phyloP scores from a whole-genome alignment of 2,113 vertebrate genomes.

The Morone chrysops region DNA sequence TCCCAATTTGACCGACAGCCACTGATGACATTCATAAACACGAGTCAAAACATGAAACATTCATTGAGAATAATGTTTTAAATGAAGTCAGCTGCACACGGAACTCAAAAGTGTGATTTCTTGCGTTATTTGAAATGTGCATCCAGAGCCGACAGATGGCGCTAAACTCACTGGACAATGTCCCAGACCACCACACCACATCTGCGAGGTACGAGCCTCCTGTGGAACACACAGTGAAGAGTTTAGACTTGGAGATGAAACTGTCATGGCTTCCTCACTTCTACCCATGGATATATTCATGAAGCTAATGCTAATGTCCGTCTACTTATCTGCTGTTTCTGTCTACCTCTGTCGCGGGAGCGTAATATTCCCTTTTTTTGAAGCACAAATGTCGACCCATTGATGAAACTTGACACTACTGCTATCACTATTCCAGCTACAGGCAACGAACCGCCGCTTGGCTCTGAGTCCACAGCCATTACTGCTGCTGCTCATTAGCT shows the following conservation, averaged over 20 bases:
- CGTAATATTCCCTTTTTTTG: slow-evolving; percentile 95
- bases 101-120: too few relatives aligned
- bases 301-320: too few relatives aligned
- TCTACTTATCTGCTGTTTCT: not conserved
- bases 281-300: fast-evolving
- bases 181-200: slow-evolving; percentile 95
- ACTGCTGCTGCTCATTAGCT: not conserved
- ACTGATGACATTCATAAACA: slow-evolving; percentile 80
- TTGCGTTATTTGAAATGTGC: not conserved
- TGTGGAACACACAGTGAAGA: slow-evolving; percentile 40
- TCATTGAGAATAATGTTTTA: not conserved
- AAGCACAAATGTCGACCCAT: slow-evolving; percentile 95
- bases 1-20: slow-evolving; percentile 95
- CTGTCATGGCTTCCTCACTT: not conserved
- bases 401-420: slow-evolving; percentile 92
- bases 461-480: slow-evolving; percentile 42
- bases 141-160: slow-evolving; percentile 8
- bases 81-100: not conserved
- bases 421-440: slow-evolving; percentile 88
- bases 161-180: slow-evolving; percentile 91
- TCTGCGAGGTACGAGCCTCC: slow-evolving; percentile 92
- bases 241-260: not conserved
- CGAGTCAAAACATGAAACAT: not conserved
- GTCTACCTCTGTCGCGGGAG: slow-evolving; percentile 88
- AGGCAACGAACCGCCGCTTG: slow-evolving; percentile 15